These are phyloP conservation scores for Coenonympha arcania DNA, from an alignment of 2,888 invertebrate genomes.

Conservation along the genomic window DNA sequence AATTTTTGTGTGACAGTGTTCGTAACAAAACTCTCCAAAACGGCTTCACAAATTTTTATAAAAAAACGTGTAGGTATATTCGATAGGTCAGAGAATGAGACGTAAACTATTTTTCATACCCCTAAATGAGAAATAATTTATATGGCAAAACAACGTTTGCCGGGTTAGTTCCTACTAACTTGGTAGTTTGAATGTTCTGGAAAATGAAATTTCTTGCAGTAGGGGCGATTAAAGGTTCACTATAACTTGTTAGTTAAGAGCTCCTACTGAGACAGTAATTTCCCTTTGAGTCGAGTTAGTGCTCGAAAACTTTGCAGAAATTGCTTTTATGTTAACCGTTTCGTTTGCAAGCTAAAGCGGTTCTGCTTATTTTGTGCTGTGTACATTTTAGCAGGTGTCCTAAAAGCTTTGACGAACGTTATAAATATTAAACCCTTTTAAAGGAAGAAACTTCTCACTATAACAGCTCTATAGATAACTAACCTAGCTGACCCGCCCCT, in stretches of 20 bases:
- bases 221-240: conserved; percentile 19
- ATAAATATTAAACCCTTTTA: background rate
- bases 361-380: background rate
- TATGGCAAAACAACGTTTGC: too few species aligned
- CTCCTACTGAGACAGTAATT: conserved; percentile 26
- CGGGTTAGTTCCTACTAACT: too few species aligned
- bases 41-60: too few species aligned
- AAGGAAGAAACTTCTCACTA: background rate
- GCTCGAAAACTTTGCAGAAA: conserved; percentile 10
- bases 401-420: too few species aligned
- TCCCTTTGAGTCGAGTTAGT: conserved; percentile 17
- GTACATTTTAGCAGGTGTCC: background rate
- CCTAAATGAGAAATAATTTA: too few species aligned
- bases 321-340: conserved; percentile 11
- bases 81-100: too few species aligned
- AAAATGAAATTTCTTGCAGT: conserved; percentile 12
- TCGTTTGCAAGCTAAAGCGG: background rate
- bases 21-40: too few species aligned
- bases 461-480: too few species aligned
- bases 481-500: too few species aligned
- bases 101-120: too few species aligned
- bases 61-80: too few species aligned
- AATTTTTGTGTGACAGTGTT: too few species aligned
- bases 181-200: background rate
- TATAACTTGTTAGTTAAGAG: conserved; percentile 26